Evolutionary conservation across 1,140 invertebrate species (phyloP), one percentile per base, ranked within the genome.

Genomic region (Bombyx mori): DNA sequence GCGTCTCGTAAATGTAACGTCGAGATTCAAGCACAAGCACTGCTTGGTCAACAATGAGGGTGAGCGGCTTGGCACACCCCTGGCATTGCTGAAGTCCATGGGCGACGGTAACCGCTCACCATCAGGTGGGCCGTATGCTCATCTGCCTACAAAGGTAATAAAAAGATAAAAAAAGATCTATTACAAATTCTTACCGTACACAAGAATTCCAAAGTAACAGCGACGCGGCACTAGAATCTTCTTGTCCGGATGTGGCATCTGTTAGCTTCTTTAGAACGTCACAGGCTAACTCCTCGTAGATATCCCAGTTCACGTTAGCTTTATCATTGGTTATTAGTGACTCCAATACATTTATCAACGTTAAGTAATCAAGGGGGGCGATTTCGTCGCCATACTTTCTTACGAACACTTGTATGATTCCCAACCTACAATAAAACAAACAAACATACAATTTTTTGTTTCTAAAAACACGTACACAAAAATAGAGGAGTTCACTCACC

Each of bases 191-290:
- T 67, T 68, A 88, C 85, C 84, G 77, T 6, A 87, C 69, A 66
- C 77, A 82, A 43, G 73, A 62, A 58, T 80, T 86, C 85, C 84
- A 88, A n/a, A 88, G 60, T 7, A 62, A 66, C 0, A 35, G 26
- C 26, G 26, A 35, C 26, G 26, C 48, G 51, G 70, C 55, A 44
- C 62, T 60, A 22, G 73, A 58, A 64, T 66, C 55, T 52, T 57
- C 48, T 56, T 61, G 57, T 47, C 58, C 46, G 8, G 52, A 26
- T 7, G 54, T 54, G 18, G 53, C 18, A 18, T 26, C 12, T 58
- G 45, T 51, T 9, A 77, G 63, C 47, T 68, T 61, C 48, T 73
- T 47, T 51, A 82, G 65, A 9, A 73, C 58, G 7, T 63, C 45
- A 42, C 68, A 69, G 3, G 71, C 60, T 7, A 76, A 55, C 18